Percentiles rank a stretch among this genome's conserved stretches.
These are phyloP conservation scores for Drosophila rhopaloa DNA, from an alignment of 1,140 invertebrate genomes.

Conservation along the genomic window DNA sequence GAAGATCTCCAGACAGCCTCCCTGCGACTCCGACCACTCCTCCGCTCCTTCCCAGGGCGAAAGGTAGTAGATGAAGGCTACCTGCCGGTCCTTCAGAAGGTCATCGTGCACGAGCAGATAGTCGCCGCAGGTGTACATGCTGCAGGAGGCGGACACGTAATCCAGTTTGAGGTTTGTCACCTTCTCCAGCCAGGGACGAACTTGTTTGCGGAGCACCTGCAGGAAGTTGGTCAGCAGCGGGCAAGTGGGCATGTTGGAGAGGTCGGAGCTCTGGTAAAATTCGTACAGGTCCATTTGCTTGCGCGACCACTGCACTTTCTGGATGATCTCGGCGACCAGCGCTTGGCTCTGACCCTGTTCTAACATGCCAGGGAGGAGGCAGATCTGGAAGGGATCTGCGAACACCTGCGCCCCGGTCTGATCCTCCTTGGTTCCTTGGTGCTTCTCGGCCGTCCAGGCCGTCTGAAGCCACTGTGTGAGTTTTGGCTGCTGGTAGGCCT, in stretches of 20 bases:
- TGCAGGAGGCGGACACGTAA: slow-evolving; percentile 89
- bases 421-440: slow-evolving; percentile 32
- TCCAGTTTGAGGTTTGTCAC: slow-evolving; percentile 87
- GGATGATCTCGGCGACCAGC: slow-evolving; percentile 72
- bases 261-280: slow-evolving; percentile 89
- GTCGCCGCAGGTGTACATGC: slow-evolving; percentile 89
- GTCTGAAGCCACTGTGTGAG: slow-evolving; percentile 60
- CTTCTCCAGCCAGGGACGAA: slow-evolving; percentile 85
- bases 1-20: slow-evolving; percentile 89
- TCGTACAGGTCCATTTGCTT: slow-evolving; percentile 90
- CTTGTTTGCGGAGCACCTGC: slow-evolving; percentile 67
- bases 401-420: slow-evolving; percentile 63
- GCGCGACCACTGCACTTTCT: slow-evolving; percentile 87
- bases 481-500: slow-evolving; percentile 49
- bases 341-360: slow-evolving; percentile 32
- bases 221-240: slow-evolving; percentile 81
- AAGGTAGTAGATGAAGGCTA: slow-evolving; percentile 90
- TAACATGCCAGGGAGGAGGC: slow-evolving; percentile 64
- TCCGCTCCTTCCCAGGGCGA: slow-evolving; percentile 85
- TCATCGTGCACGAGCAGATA: slow-evolving; percentile 91
- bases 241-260: slow-evolving; percentile 85
- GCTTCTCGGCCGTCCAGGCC: slow-evolving; percentile 37
- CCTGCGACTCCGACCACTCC: slow-evolving; percentile 87
- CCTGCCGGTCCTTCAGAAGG: slow-evolving; percentile 88
- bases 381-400: slow-evolving; percentile 74